Conservation (phyloP, 2,797 vertebrate genomes). For the Dipus sagitta region DNA sequence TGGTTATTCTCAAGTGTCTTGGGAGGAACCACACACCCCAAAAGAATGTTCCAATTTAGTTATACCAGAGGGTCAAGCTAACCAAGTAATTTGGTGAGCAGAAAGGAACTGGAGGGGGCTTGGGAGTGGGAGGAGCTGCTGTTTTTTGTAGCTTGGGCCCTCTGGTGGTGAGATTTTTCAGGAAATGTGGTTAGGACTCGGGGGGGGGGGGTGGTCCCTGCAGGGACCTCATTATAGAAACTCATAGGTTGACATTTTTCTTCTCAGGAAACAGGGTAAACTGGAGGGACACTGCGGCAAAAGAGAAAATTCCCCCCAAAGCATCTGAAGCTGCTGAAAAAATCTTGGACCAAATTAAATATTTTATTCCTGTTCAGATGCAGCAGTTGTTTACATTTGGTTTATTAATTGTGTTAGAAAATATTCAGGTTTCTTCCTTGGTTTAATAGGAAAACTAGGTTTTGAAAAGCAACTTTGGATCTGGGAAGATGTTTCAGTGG, state of each 20-base stretch:
- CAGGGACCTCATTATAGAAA: background rate
- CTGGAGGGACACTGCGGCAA: background rate
- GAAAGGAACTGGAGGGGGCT: background rate
- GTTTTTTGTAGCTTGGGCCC: conserved; percentile 15
- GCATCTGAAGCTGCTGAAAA: background rate
- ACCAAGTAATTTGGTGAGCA: conserved; percentile 46
- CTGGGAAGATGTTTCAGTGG: background rate
- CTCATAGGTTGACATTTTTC: conserved; percentile 3
- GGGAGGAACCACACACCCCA: conserved; percentile 54
- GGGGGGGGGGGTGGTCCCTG: background rate
- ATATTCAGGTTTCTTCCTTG: background rate
- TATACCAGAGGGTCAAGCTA: conserved; percentile 23
- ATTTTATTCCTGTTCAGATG: background rate
- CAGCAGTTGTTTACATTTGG: conserved; percentile 18
- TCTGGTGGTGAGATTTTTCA: conserved; percentile 36
- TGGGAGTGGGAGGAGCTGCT: background rate
- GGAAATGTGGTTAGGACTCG: background rate
- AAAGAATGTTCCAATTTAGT: conserved; percentile 61
- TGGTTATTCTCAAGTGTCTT: conserved; percentile 51
- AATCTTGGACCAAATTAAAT: conserved; percentile 30
- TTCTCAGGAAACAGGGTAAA: background rate
- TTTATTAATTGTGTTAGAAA: conserved; percentile 30
- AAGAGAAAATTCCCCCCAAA: conserved; percentile 17
- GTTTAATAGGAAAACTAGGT: conserved; percentile 49
- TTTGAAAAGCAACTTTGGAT: conserved; percentile 48